Evolutionary conservation across 2,797 vertebrate genomes (phyloP), one percentile per base, ranked within the genome.

Genomic region (Calcarius lapponicus): DNA sequence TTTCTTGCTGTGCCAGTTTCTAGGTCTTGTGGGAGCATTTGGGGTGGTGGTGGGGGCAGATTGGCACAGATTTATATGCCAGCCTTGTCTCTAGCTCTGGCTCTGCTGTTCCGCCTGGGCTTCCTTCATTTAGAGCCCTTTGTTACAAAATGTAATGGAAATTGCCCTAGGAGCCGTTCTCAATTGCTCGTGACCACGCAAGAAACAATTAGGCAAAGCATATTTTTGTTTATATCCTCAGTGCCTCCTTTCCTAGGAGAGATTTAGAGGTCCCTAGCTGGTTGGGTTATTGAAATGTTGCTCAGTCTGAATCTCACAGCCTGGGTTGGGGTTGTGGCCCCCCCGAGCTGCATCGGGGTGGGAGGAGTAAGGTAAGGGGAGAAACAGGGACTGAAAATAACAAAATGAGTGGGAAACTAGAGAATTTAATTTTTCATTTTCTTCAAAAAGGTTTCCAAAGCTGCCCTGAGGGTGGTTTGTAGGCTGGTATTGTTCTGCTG

Each of bases 151-250:
- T 93, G 83, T 92, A 91, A 96, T 96, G 96, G 90, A 88, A 95
- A 95, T 96, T 57, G 93, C 96, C 96, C 95, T 96, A 93, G 95
- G 96, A 97, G 86, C 74, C 4, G 15, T 92, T 96, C 94, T 67
- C 96, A 95, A 97, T 96, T 93, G 95, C 94, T 93, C 74, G 50
- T 95, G 96, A 97, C 61, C 22, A 94, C 0, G 22, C 42, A 91
- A 87, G 79, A 96, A 97, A 96, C 96, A 96, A 96, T 97, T 97
- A 97, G 96, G 96, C 96, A 96, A 96, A 96, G 92, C 93, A 96
- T 96, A 96, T 95, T 95, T 96, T 97, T 97, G 96, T 95, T 97
- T 97, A 96, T 96, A 93, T 88, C 92, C 67, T 93, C n/a, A 25
- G 86, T 71, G 64, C 88, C 67, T 93, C 78, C 88, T 95, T 95